These are phyloP conservation scores for Rugalucina vietnamica DNA, from an alignment of 2,888 invertebrate genomes.

Conservation along the genomic window DNA sequence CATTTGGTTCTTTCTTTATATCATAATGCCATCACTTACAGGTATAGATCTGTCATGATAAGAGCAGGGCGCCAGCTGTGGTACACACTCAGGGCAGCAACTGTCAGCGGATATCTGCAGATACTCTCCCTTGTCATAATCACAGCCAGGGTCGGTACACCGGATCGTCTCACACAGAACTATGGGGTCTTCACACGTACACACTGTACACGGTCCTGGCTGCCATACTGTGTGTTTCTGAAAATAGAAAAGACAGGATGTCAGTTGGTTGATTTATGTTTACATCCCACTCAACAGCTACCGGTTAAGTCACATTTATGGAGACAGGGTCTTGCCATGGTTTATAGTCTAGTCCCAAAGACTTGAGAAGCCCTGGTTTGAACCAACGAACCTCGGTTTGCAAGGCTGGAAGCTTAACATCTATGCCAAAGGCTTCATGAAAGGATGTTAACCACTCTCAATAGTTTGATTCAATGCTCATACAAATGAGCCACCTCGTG, in stretches of 20 bases:
- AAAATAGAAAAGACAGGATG: constrained; percentile 35
- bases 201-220: constrained; percentile 74
- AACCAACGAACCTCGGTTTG: too few relatives aligned
- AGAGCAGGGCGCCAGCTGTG: constrained; percentile 67
- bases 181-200: constrained; percentile 76
- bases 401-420: too few relatives aligned
- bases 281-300: too few relatives aligned
- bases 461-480: too few relatives aligned
- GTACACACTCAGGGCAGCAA: constrained; percentile 77
- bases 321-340: too few relatives aligned
- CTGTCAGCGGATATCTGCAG: constrained; percentile 70
- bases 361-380: too few relatives aligned
- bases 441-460: too few relatives aligned
- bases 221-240: constrained; percentile 77
- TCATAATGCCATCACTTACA: constrained; percentile 58
- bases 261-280: too few relatives aligned
- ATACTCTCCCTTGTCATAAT: constrained; percentile 74
- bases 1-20: neutral
- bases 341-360: too few relatives aligned
- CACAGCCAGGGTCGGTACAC: constrained; percentile 75
- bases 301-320: too few relatives aligned
- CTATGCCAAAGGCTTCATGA: too few relatives aligned
- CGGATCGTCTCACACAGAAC: constrained; percentile 74
- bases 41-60: constrained; percentile 71
- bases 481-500: too few relatives aligned